phyloP scores from a whole-genome alignment of 2,888 invertebrate genomes.

The Lysandra coridon region DNA sequence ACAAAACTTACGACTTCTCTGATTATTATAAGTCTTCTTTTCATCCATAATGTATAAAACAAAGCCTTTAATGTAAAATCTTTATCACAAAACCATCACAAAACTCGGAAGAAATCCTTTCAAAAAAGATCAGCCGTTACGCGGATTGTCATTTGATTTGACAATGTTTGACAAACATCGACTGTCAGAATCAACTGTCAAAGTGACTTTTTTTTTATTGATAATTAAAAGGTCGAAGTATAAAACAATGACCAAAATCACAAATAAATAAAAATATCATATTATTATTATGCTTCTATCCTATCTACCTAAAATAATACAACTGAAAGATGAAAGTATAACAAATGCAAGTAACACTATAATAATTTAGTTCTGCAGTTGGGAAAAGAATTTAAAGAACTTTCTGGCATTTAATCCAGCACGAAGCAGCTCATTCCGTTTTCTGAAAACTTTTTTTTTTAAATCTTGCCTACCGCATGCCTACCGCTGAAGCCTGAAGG shows the following conservation, averaged over 20 bases:
- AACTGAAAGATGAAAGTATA: too few relatives aligned
- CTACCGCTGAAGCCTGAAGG: too few relatives aligned
- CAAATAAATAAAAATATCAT: too few relatives aligned
- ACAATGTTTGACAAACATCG: background rate
- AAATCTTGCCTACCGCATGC: too few relatives aligned
- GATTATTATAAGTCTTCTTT: conserved; percentile 48
- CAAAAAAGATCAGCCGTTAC: conserved; percentile 30
- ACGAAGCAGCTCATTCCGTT: background rate
- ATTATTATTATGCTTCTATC: too few relatives aligned
- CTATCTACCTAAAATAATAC: too few relatives aligned
- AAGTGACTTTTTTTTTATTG: background rate
- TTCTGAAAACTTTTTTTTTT: background rate
- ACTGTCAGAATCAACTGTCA: background rate
- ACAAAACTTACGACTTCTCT: conserved; percentile 55
- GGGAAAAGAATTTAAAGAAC: too few relatives aligned
- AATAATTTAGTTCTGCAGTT: too few relatives aligned
- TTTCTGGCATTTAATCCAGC: too few relatives aligned
- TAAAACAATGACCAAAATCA: too few relatives aligned
- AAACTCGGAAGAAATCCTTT: conserved; percentile 18
- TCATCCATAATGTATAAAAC: conserved; percentile 50
- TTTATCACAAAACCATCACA: conserved; percentile 2
- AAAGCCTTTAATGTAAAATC: conserved; percentile 9
- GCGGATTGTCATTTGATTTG: background rate
- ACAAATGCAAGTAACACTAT: too few relatives aligned
- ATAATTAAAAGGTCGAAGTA: background rate